A percentile compares a stretch with the other conserved stretches of the same genome.
Evolutionary conservation across 2,797 vertebrate genomes (phyloP).

Genomic region (Adrianichthys oophorus): DNA sequence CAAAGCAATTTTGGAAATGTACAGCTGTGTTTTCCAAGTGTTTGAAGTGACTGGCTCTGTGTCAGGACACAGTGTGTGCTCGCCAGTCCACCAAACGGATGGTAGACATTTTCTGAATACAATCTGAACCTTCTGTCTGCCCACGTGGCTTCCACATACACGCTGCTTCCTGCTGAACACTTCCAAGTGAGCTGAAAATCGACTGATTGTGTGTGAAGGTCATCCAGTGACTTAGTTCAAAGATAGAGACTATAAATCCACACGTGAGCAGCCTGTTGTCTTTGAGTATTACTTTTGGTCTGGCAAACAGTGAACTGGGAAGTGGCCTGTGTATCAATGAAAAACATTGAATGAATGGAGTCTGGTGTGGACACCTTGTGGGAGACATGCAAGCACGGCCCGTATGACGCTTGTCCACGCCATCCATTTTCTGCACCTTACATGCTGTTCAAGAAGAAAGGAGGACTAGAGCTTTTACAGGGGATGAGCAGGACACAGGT

Average conservation of each 20-base stretch:
- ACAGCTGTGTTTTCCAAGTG: conserved; percentile 61
- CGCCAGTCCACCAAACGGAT: conserved; percentile 50
- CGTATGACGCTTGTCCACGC: too few species aligned
- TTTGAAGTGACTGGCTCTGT: conserved; percentile 78
- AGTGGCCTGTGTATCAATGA: conserved; percentile 50
- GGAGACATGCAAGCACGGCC: too few species aligned
- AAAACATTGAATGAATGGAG: conserved; percentile 39
- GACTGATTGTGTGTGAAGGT: conserved; percentile 41
- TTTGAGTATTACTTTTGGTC: conserved; percentile 18
- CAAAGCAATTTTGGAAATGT: conserved; percentile 62
- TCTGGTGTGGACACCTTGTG: conserved; percentile 14
- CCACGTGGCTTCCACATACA: conserved; percentile 47
- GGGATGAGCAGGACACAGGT: too few species aligned
- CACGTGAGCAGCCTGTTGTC: conserved; percentile 28
- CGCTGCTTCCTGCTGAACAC: conserved; percentile 61
- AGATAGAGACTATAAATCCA: conserved; percentile 54
- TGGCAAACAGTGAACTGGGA: conserved; percentile 18
- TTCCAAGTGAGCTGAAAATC: conserved; percentile 54
- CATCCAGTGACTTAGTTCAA: conserved; percentile 60
- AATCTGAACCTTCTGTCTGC: conserved; percentile 44
- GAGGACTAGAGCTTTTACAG: too few species aligned
- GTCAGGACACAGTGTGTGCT: conserved; percentile 55
- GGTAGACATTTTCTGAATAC: conserved; percentile 48
- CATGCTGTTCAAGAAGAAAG: too few species aligned
- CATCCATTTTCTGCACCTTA: too few species aligned